Evolutionary conservation across 2,113 vertebrate genomes (phyloP), one percentile per base, ranked within the genome.

Genomic region (Dipodomys spectabilis): DNA sequence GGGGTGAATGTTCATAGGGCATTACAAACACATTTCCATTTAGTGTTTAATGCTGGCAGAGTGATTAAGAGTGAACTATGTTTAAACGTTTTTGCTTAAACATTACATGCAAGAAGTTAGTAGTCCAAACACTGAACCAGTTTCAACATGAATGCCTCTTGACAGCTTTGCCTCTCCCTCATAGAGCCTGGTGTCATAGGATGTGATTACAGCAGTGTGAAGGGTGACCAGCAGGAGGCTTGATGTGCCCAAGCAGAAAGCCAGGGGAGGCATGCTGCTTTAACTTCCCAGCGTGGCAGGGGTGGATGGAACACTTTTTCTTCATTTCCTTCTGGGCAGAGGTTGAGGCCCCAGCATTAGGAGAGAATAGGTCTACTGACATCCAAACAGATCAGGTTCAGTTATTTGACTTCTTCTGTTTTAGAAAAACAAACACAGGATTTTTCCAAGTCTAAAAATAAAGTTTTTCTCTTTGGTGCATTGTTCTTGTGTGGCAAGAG

Each of bases 391-490:
- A 93, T 75, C 72, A 95, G 45, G 39, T 94, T 95, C 72, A 94
- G 81, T 94, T 86, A 83, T 91, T 92, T 93, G 91, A 93, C 82
- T 95, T 84, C 22, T 82, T 75, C 62, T 80, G 67, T 80, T 94
- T 94, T 89, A 93, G 79, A 86, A 95, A 95, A 96, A 94, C 85
- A 95, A 96, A 95, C 82, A 96, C 69, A 88, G 94, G 82, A 44
- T 92, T 96, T 65, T 94, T 95, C 32, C 72, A 91, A 92, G 83
- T 83, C 92, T 96, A 75, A 95, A 96, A 96, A 93, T 95, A 96
- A 95, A 90, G 81, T 90, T 96, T 53, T 94, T 93, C 53, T 84
- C 57, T 92, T 87, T 92, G 82, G 85, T 74, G 65, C 62, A 67
- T 73, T 45, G 44, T 86, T 93, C 74, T 90, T 91, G 49, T 82